phyloP scores from a whole-genome alignment of 2,888 invertebrate genomes.

The Heteromurus nitidus region DNA sequence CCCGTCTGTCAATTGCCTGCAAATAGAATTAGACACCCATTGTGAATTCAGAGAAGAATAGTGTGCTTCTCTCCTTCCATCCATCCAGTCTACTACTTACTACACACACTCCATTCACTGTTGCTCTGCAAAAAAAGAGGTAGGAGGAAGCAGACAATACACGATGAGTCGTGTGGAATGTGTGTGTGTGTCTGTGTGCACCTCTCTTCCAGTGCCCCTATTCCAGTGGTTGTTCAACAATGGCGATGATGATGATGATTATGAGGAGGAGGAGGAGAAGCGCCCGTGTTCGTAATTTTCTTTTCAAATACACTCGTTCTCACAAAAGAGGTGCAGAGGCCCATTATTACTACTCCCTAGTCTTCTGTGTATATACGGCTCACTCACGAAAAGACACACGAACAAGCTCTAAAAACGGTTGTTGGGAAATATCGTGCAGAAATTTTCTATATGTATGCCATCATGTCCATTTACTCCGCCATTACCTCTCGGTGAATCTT shows the following conservation, averaged over 20 bases:
- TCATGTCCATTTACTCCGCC: slow-evolving; percentile 57
- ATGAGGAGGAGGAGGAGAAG: slow-evolving; percentile 32
- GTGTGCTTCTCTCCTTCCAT: background rate
- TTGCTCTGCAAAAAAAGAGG: too few relatives aligned
- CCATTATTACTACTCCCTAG: background rate
- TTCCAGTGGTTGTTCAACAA: slow-evolving; percentile 18
- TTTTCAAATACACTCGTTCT: slow-evolving; percentile 39
- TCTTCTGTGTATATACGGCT: background rate
- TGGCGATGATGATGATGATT: background rate
- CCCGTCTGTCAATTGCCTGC: slow-evolving; percentile 64
- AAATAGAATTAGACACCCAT: slow-evolving; percentile 65
- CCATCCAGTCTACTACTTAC: background rate
- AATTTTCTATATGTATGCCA: slow-evolving; percentile 50
- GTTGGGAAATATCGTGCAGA: slow-evolving; percentile 33
- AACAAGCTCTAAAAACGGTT: background rate
- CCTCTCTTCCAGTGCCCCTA: too few relatives aligned
- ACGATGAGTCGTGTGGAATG: too few relatives aligned
- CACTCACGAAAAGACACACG: background rate
- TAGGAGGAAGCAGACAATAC: too few relatives aligned
- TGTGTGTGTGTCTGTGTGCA: too few relatives aligned
- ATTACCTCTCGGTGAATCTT: slow-evolving; percentile 50
- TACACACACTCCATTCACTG: background rate
- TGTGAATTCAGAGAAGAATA: slow-evolving; percentile 57
- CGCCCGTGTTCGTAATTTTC: slow-evolving; percentile 27
- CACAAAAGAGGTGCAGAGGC: background rate